phyloP scores from a whole-genome alignment of 2,888 invertebrate species.

The Harmothoe impar region DNA sequence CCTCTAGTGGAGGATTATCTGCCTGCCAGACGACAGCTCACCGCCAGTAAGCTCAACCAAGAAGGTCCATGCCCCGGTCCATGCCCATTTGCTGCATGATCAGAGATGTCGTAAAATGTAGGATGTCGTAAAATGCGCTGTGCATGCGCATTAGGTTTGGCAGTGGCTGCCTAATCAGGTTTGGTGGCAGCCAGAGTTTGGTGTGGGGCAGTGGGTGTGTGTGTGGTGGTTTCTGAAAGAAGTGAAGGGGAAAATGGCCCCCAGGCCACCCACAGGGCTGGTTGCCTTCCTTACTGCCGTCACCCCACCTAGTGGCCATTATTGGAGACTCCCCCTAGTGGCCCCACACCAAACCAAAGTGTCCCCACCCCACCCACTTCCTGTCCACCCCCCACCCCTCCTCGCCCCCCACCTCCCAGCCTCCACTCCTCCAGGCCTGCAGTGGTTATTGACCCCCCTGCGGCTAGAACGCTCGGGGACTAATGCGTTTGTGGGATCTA shows the following conservation, averaged over 20 bases:
- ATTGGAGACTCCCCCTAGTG: slow-evolving; percentile 19
- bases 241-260: not conserved
- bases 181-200: not conserved
- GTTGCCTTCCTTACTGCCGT: not conserved
- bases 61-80: not conserved
- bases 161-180: not conserved
- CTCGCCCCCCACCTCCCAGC: not conserved
- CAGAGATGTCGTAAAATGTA: slow-evolving; percentile 5
- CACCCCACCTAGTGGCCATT: not conserved
- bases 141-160: slow-evolving; percentile 7
- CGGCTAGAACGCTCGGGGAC: not conserved
- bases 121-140: not conserved
- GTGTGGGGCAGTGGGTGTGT: not conserved
- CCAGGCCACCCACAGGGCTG: too few species aligned
- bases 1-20: too few species aligned
- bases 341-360: not conserved
- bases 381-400: not conserved
- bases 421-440: not conserved
- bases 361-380: not conserved
- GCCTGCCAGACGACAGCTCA: too few species aligned
- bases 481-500: slow-evolving; percentile 61
- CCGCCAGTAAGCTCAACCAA: too few species aligned
- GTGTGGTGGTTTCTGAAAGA: not conserved
- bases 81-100: not conserved
- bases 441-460: slow-evolving; percentile 21